Conservation (phyloP, 2,888 invertebrate genomes). For the Dorcus parallelipipedus region DNA sequence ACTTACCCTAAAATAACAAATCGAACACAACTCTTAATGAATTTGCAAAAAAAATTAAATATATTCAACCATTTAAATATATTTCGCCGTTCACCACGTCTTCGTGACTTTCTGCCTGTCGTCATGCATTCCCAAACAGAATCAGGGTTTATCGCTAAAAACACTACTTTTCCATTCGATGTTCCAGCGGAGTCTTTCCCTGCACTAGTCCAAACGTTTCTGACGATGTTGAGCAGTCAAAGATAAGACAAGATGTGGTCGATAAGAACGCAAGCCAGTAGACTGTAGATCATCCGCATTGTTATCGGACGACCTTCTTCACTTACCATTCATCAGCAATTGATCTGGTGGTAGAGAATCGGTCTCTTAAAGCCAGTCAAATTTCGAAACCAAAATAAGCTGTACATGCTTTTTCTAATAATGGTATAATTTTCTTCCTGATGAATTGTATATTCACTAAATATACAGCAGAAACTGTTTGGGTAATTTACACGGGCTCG, state of each 20-base stretch:
- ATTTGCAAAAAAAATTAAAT: no score
- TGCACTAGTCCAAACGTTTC: background rate
- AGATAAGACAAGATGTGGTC: background rate
- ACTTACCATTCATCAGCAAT: no score
- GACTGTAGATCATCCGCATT: background rate
- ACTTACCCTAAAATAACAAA: no score
- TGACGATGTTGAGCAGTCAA: background rate
- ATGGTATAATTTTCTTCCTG: no score
- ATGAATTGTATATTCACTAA: no score
- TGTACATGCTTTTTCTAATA: no score
- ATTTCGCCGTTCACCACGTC: background rate
- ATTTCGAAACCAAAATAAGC: no score
- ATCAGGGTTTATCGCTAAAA: constrained; percentile 6
- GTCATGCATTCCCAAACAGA: constrained; percentile 4
- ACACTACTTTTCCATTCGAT: background rate
- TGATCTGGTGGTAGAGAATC: no score
- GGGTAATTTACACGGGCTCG: no score
- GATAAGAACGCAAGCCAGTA: background rate
- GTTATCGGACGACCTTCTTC: background rate
- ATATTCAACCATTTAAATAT: no score
- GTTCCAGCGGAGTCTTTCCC: background rate
- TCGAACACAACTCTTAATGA: no score
- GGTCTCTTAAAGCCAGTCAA: background rate
- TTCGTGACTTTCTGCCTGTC: background rate
- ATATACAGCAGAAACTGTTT: no score